These are phyloP conservation scores for Meandrusa payeni DNA, from an alignment of 2,888 invertebrate genomes.

Conservation along the genomic window DNA sequence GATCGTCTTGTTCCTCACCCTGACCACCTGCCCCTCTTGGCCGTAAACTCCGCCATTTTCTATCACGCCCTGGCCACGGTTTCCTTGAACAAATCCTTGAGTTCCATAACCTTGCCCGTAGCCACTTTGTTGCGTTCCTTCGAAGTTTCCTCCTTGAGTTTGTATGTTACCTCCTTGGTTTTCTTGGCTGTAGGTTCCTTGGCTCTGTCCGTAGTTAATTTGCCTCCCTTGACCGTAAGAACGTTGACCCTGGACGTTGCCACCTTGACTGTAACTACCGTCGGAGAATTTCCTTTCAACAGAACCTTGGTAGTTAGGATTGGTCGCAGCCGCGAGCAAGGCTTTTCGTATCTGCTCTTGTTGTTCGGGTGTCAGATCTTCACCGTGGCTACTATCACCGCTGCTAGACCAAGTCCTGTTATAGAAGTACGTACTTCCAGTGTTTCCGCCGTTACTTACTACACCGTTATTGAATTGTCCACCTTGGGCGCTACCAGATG, in stretches of 20 bases:
- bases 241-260: constrained; percentile 23
- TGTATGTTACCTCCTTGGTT: constrained; percentile 25
- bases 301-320: constrained; percentile 31
- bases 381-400: constrained; percentile 39
- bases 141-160: constrained; percentile 27
- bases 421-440: constrained; percentile 38
- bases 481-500: constrained; percentile 29
- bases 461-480: constrained; percentile 21
- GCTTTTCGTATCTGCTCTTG: constrained; percentile 52
- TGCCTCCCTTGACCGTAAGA: constrained; percentile 19
- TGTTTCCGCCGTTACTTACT: constrained; percentile 21
- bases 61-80: constrained; percentile 27
- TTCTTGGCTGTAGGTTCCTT: constrained; percentile 27
- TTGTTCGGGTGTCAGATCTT: constrained; percentile 51
- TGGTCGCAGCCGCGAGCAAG: constrained; percentile 41
- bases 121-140: constrained; percentile 33
- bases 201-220: constrained; percentile 20
- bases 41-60: constrained; percentile 37
- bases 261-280: constrained; percentile 27
- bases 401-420: constrained; percentile 47
- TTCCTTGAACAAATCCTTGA: constrained; percentile 19
- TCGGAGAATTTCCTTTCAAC: constrained; percentile 28
- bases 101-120: constrained; percentile 32
- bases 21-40: constrained; percentile 47
- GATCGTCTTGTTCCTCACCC: constrained; percentile 54